Percentiles rank a stretch among this genome's conserved stretches.
These are phyloP conservation scores for Trichonephila inaurata DNA, from an alignment of 1,140 invertebrate species.

Conservation along the genomic window DNA sequence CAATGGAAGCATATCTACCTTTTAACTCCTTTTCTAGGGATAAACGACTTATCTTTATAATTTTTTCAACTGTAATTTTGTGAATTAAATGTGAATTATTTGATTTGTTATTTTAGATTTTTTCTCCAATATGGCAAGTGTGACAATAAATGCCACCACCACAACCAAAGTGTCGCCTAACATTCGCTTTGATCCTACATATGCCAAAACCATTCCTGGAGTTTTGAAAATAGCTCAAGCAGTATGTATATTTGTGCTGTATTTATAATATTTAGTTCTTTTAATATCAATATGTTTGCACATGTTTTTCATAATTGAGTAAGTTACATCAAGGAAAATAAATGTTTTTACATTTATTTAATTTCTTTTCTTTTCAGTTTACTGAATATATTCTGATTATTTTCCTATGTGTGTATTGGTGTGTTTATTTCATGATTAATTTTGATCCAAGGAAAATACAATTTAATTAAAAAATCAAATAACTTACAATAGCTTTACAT, in stretches of 20 bases:
- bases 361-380: neutral
- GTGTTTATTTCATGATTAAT: too few relatives aligned
- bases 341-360: neutral
- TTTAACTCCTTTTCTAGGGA: too few relatives aligned
- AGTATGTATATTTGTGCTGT: slow-evolving; percentile 83
- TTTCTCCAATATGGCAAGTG: neutral
- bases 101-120: neutral
- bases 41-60: too few relatives aligned
- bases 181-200: slow-evolving; percentile 87
- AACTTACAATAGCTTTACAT: too few relatives aligned
- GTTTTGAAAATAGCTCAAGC: slow-evolving; percentile 89
- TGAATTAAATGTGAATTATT: too few relatives aligned
- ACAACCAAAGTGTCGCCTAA: slow-evolving; percentile 81
- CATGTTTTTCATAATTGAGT: too few relatives aligned
- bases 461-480: too few relatives aligned
- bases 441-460: too few relatives aligned
- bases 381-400: neutral
- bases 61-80: too few relatives aligned
- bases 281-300: neutral
- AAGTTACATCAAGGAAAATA: too few relatives aligned
- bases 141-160: slow-evolving; percentile 60
- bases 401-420: too few relatives aligned
- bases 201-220: slow-evolving; percentile 87
- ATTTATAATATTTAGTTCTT: neutral
- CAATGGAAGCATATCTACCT: too few relatives aligned